Conservation (phyloP, 2,888 invertebrate genomes). For the Saturnia japonica region DNA sequence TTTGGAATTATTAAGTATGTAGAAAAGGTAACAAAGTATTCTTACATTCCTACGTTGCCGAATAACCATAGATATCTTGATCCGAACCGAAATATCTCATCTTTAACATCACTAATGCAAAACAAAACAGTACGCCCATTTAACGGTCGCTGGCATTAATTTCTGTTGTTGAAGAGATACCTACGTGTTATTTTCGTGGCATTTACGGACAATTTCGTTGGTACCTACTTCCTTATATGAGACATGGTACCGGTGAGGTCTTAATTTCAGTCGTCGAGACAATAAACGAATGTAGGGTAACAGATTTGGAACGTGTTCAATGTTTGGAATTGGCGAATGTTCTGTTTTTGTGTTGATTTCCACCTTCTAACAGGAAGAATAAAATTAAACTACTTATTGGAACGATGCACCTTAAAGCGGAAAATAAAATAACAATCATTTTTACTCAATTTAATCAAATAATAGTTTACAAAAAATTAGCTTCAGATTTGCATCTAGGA, state of each 20-base stretch:
- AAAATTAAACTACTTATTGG: neutral
- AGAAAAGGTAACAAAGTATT: too few species aligned
- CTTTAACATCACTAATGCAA: too few species aligned
- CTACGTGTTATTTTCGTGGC: neutral
- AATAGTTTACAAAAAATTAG: too few species aligned
- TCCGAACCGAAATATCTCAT: too few species aligned
- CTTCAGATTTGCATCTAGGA: too few species aligned
- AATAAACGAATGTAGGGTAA: neutral
- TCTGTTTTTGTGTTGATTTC: neutral
- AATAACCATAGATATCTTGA: too few species aligned
- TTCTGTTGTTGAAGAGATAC: neutral
- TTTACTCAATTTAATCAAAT: too few species aligned
- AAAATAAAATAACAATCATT: too few species aligned
- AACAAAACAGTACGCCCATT: neutral
- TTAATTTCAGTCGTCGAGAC: neutral
- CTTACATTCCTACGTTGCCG: too few species aligned
- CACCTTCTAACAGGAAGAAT: neutral
- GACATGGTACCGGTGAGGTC: neutral
- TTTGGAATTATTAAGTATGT: too few species aligned
- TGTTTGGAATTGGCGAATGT: neutral
- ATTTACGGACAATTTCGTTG: neutral
- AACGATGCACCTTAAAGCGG: too few species aligned
- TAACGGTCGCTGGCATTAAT: slow-evolving; percentile 1
- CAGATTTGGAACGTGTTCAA: slow-evolving; percentile 10
- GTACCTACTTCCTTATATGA: slow-evolving; percentile 2